phyloP scores from a whole-genome alignment of 2,888 invertebrate species.

The Phlogophora meticulosa region DNA sequence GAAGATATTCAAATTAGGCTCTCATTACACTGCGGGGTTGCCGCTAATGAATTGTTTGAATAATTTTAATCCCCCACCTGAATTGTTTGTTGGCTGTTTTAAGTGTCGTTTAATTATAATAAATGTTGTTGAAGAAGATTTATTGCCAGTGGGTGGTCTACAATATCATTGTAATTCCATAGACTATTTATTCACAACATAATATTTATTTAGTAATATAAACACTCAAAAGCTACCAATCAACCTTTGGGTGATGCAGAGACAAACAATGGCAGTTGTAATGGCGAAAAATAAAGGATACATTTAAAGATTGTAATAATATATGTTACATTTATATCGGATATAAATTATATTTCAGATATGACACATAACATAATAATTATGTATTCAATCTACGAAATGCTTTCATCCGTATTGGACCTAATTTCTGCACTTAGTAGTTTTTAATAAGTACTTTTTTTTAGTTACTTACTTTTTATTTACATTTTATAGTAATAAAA shows the following conservation, averaged over 20 bases:
- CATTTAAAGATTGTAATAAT: too few species aligned
- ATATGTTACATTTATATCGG: too few species aligned
- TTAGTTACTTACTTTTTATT: background rate
- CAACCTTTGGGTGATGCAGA: too few species aligned
- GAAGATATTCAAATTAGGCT: conserved; percentile 84
- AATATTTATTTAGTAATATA: background rate
- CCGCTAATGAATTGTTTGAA: conserved; percentile 81
- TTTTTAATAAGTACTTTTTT: background rate
- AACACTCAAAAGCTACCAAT: background rate
- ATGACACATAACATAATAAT: too few species aligned
- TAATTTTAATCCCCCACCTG: conserved; percentile 65
- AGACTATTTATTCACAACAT: too few species aligned
- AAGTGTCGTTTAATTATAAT: conserved; percentile 54
- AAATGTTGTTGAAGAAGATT: conserved; percentile 33
- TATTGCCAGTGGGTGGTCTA: conserved; percentile 24
- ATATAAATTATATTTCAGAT: too few species aligned
- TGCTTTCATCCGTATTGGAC: background rate
- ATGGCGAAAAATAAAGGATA: too few species aligned
- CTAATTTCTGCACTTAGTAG: too few species aligned
- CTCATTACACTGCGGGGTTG: conserved; percentile 80
- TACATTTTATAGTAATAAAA: background rate
- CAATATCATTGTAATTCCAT: background rate
- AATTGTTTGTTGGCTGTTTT: conserved; percentile 46
- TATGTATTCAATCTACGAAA: too few species aligned
- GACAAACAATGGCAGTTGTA: too few species aligned